A percentile compares a stretch with the other conserved stretches of the same genome.
phyloP scores from a whole-genome alignment of 2,797 vertebrate genomes.

The Pithecia hirsuta region DNA sequence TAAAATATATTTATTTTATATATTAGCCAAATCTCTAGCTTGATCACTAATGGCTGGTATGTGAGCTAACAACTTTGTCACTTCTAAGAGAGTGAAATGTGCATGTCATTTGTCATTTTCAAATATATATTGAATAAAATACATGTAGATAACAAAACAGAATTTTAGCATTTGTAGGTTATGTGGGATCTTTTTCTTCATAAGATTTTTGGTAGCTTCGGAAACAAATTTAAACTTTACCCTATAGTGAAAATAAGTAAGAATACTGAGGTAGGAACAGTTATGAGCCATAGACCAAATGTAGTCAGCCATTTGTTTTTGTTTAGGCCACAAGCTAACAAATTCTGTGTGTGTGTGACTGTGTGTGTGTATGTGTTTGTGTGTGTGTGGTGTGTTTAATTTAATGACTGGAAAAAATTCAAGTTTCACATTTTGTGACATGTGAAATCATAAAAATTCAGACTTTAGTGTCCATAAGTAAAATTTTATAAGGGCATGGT shows the following conservation, averaged over 20 bases:
- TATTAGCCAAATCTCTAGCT: neutral
- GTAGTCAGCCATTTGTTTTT: neutral
- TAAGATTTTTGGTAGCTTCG: neutral
- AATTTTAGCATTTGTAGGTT: neutral
- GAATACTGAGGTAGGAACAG: neutral
- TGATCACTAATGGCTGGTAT: neutral
- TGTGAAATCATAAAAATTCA: neutral
- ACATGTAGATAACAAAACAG: neutral
- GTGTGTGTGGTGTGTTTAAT: neutral
- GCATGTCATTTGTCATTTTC: neutral
- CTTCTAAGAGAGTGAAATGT: neutral
- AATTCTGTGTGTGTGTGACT: neutral
- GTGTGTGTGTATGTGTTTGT: too few relatives aligned
- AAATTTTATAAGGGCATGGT: neutral
- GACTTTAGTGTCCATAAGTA: neutral
- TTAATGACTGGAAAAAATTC: neutral
- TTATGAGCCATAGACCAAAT: neutral
- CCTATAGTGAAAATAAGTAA: neutral
- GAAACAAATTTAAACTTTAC: neutral
- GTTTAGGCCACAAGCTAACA: neutral
- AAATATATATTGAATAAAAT: neutral
- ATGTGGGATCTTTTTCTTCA: neutral
- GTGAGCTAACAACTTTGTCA: neutral
- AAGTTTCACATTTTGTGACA: neutral
- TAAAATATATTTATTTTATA: neutral